Evolutionary conservation across 2,113 vertebrate genomes (phyloP).

Genomic region (Procapra przewalskii): DNA sequence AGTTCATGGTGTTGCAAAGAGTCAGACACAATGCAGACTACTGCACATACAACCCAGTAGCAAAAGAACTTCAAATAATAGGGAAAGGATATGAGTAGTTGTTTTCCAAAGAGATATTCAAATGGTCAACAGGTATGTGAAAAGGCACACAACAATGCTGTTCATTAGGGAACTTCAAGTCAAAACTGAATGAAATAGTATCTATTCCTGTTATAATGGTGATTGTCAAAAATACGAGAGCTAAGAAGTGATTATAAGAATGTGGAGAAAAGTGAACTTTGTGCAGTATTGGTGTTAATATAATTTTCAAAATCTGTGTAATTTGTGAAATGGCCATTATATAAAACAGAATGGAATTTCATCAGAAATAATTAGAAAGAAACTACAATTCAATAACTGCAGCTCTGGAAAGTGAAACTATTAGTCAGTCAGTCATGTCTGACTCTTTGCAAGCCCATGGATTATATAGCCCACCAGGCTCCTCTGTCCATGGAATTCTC

Average conservation of each 20-base stretch:
- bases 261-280: not conserved
- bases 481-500: not conserved
- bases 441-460: not conserved
- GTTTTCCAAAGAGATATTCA: not conserved
- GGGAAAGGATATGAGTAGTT: not conserved
- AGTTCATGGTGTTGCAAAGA: not conserved
- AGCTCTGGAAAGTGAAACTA: not conserved
- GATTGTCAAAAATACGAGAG: not conserved
- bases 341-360: not conserved
- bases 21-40: not conserved
- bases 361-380: not conserved
- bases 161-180: not conserved
- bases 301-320: not conserved
- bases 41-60: not conserved
- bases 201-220: not conserved
- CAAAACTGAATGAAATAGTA: not conserved
- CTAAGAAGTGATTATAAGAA: not conserved
- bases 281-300: not conserved
- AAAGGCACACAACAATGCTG: not conserved
- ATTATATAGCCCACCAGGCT: not conserved
- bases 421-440: not conserved
- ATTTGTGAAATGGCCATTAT: not conserved
- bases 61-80: not conserved
- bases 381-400: not conserved
- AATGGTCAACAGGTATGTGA: not conserved